Base-by-base conservation (phyloP, 2,888 invertebrate genomes). In the Dicranocentrus wangi region DNA sequence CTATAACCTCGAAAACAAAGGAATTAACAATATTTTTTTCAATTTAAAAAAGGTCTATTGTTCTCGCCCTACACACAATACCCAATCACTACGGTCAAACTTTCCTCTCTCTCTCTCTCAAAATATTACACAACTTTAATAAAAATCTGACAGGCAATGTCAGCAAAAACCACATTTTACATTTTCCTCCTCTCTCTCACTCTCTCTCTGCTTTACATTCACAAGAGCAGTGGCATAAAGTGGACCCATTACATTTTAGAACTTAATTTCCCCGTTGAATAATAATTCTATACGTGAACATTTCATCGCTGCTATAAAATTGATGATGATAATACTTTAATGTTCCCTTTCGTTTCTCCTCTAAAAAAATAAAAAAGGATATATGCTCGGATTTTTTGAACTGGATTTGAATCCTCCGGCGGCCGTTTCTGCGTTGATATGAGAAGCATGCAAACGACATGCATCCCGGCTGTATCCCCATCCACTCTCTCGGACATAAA, bases 241-340 rank as follows among this genome's bases (percentile, higher is more conserved):
- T 65, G 65, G 43, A 19, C 65, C 63, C 65, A 65, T 65, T 65
- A 65, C 65, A 65, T 42, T 65, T 65, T 65, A 65, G 42, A 65
- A 65, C 65, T 65, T 65, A 65, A 65, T 65, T 65, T 65, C 17
- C 32, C 17, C 43, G 21, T 65, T 65, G 65, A 65, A 65, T 65
- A 65, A 65, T 65, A 65, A 65, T 65, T 32, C 65, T 65, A 15
- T 65, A 43, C 42, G 65, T 65, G 65, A 42, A 65, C 65, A 65
- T 65, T 65, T 65, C 65, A 65, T 65, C 65, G 43, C 13, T 23
- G 43, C 65, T 19, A 65, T 65, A 65, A 65, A 65, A 65, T 65
- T 65, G 65, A 65, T 65, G 65, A 65, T 65, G 65, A 65, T 65
- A 61, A 61, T 39, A n/a, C 19, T 27, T 7, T 23, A 27, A 60